Conservation (phyloP, 30 jellyfish, hydroid and myxozoan species). For the Aurelia coerulea region DNA sequence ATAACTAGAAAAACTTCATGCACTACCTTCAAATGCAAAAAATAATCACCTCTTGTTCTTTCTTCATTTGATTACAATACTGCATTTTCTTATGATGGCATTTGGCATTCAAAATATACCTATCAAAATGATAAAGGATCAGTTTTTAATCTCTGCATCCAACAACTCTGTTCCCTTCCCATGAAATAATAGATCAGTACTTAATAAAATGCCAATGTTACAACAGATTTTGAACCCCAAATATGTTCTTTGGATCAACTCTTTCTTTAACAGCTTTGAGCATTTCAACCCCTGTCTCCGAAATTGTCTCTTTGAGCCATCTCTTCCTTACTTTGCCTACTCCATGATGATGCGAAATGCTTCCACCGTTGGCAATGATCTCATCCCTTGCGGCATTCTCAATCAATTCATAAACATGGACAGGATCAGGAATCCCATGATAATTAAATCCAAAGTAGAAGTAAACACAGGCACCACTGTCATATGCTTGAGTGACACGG, state of each 20-base stretch:
- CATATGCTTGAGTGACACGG: conserved; percentile 97
- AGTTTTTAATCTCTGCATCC: too few relatives aligned
- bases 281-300: conserved; percentile 86
- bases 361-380: conserved; percentile 93
- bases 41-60: too few relatives aligned
- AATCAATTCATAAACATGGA: conserved; percentile 78
- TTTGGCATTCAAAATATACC: too few relatives aligned
- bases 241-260: conserved; percentile 89
- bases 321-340: conserved; percentile 86
- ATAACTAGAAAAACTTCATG: too few relatives aligned
- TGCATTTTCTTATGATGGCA: too few relatives aligned
- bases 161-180: too few relatives aligned
- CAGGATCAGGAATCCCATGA: conserved; percentile 84
- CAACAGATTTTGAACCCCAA: conserved; percentile 86
- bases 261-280: conserved; percentile 80
- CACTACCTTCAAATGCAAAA: too few relatives aligned
- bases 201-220: conserved; percentile 6
- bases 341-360: conserved; percentile 98
- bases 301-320: conserved; percentile 72
- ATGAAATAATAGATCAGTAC: too few relatives aligned
- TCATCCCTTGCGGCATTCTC: conserved; percentile 97
- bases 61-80: too few relatives aligned
- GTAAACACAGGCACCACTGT: conserved; percentile 98
- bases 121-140: too few relatives aligned
- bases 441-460: conserved; percentile 92